These are phyloP conservation scores for Clarias fuscus DNA, from an alignment of 2,797 vertebrate genomes.

Conservation along the genomic window DNA sequence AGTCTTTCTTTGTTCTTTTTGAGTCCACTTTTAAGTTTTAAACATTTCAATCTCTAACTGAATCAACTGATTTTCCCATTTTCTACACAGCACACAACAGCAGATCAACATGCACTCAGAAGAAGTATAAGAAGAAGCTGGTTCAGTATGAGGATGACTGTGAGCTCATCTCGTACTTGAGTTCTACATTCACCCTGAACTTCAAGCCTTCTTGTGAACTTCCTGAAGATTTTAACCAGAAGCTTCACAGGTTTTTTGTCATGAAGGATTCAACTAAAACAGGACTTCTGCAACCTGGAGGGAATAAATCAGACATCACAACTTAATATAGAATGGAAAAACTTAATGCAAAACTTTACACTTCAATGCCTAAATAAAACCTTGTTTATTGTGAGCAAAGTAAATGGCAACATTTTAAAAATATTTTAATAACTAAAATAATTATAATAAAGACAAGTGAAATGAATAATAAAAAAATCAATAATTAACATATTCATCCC, in stretches of 20 bases:
- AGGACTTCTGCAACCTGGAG: constrained; percentile 36
- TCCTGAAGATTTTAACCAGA: constrained; percentile 80
- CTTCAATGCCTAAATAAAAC: too few species aligned
- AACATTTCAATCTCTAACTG: neutral
- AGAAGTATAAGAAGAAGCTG: constrained; percentile 81
- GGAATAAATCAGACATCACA: neutral
- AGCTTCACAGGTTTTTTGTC: constrained; percentile 79
- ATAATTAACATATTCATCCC: neutral
- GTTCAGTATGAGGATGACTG: constrained; percentile 82
- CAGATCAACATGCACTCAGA: constrained; percentile 71
- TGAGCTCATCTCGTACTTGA: constrained; percentile 85
- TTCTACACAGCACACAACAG: constrained; percentile 82
- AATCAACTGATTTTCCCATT: constrained; percentile 7
- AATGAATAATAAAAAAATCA: neutral
- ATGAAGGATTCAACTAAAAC: constrained; percentile 64
- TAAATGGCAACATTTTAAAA: too few species aligned
- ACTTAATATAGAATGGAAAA: neutral
- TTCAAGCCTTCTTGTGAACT: constrained; percentile 75
- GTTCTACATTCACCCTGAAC: constrained; percentile 74
- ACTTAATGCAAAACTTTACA: too few species aligned
- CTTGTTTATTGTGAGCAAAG: too few species aligned
- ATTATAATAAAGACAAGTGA: neutral
- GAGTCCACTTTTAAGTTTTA: neutral
- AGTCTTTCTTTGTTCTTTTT: neutral
- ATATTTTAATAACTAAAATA: too few species aligned